Evolutionary conservation across 2,113 vertebrate genomes (phyloP), one percentile per base, ranked within the genome.

Genomic region (Chaenocephalus aceratus): DNA sequence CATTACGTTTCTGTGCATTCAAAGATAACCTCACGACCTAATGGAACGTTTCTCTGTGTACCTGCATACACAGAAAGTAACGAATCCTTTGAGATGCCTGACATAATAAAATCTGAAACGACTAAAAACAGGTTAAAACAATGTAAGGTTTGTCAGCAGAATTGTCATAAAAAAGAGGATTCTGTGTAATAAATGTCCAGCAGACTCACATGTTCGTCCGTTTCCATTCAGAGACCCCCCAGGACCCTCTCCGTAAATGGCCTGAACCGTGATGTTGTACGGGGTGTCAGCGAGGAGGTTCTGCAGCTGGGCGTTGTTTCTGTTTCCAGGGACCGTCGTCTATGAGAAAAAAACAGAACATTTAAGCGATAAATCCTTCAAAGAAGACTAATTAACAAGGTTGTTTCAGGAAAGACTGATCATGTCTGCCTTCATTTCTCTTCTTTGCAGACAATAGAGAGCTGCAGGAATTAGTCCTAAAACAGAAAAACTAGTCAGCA

Each of bases 201-300:
- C 15, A 13, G 10, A 16, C 74, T 92, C 88, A 99, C 98, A 93
- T 88, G 98, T 99, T 69, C 94, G 96, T 84, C 98, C 98, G 59
- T 95, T 96, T 72, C 97, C 98, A 7, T 91, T 96, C 48, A 99
- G 91, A 13, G 95, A 93, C 3, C 96, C 95, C 34, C 97, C 98
- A 23, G 96, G 95, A 23, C 96, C 97, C 76, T 99, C 98, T 21
- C 95, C 94, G 0, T 99, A 99, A 69, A 99, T 67, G 71, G 97
- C 96, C 86, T 97, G 96, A 67, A 99, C 94, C 0, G 96, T 98
- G 79, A 99, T 97, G 96, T 97, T 97, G 91, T 99, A 99, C 0
- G 97, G 96, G 0, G 97, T 99, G 86, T 99, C 97, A 11, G 97
- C 90, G 0, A 93, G 88, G 45, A 99, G 94, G 6, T 96, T 96